phyloP scores from a whole-genome alignment of 2,888 invertebrate species.

The Teleiodes luculella region DNA sequence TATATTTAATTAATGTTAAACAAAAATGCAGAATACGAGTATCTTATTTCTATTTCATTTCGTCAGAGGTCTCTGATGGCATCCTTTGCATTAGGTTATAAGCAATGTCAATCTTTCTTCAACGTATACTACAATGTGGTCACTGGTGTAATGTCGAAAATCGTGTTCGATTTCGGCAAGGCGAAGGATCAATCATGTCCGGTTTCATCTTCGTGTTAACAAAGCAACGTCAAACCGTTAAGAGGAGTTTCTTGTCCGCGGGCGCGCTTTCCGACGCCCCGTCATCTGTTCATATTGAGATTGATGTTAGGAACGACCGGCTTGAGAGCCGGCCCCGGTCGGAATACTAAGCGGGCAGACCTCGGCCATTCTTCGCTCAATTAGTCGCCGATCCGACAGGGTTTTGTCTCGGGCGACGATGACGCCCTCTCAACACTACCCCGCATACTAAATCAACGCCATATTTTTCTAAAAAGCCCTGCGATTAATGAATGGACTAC shows the following conservation, averaged over 20 bases:
- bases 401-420: constrained; percentile 51
- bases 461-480: constrained; percentile 67
- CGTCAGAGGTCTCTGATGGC: no score
- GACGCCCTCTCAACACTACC: constrained; percentile 50
- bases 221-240: constrained; percentile 51
- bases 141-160: background rate
- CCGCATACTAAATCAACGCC: constrained; percentile 69
- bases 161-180: constrained; percentile 5
- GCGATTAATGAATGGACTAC: constrained; percentile 52
- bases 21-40: no score
- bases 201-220: constrained; percentile 36
- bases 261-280: constrained; percentile 60
- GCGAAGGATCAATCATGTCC: constrained; percentile 60
- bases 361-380: constrained; percentile 68
- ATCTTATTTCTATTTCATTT: no score
- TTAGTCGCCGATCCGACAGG: constrained; percentile 61
- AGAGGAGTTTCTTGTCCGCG: constrained; percentile 72
- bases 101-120: no score
- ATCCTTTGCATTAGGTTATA: no score
- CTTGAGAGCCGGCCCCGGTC: constrained; percentile 46
- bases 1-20: no score
- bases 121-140: no score
- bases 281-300: constrained; percentile 74
- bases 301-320: constrained; percentile 66
- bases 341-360: constrained; percentile 68